Percentiles rank a stretch among this genome's conserved stretches.
These are phyloP conservation scores for Tenebrosternarchus preto DNA, from an alignment of 2,113 vertebrate species.

Conservation along the genomic window DNA sequence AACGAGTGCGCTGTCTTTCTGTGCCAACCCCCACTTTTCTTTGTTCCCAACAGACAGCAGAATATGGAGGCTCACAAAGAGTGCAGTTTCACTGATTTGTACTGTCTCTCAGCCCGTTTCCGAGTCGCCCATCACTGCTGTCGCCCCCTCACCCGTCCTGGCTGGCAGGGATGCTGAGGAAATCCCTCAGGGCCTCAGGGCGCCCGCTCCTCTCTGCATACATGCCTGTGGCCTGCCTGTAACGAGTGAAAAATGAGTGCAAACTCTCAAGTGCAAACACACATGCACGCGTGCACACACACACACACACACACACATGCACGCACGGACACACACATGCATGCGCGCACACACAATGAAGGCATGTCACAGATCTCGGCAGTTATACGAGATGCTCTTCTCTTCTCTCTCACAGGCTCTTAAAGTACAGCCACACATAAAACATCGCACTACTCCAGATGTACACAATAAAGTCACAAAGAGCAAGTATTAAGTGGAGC, in stretches of 20 bases:
- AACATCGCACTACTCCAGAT: constrained; percentile 1
- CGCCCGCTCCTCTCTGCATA: not conserved
- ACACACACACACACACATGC: constrained; percentile 21
- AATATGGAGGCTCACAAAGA: too few relatives aligned
- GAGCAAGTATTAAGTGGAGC: not conserved
- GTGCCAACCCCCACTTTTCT: too few relatives aligned
- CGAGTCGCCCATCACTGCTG: too few relatives aligned
- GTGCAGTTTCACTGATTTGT: too few relatives aligned
- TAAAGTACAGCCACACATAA: not conserved
- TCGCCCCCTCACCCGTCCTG: not conserved
- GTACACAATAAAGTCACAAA: not conserved
- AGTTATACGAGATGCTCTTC: not conserved
- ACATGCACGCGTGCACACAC: constrained; percentile 19
- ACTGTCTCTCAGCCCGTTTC: too few relatives aligned
- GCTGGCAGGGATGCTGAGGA: not conserved
- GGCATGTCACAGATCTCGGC: constrained; percentile 48
- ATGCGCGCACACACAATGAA: not conserved
- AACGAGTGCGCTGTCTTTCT: too few relatives aligned
- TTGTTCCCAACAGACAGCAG: too few relatives aligned
- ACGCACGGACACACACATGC: constrained; percentile 11
- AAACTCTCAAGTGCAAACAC: not conserved
- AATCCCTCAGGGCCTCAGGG: constrained; percentile 12
- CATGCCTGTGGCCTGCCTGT: constrained; percentile 27
- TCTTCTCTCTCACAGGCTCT: not conserved
- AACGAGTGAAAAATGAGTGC: constrained; percentile 7